A percentile compares a stretch with the other conserved stretches of the same genome.
These are phyloP conservation scores for Pseudobourletiella spinata DNA, from an alignment of 1,140 invertebrate species.

Conservation along the genomic window DNA sequence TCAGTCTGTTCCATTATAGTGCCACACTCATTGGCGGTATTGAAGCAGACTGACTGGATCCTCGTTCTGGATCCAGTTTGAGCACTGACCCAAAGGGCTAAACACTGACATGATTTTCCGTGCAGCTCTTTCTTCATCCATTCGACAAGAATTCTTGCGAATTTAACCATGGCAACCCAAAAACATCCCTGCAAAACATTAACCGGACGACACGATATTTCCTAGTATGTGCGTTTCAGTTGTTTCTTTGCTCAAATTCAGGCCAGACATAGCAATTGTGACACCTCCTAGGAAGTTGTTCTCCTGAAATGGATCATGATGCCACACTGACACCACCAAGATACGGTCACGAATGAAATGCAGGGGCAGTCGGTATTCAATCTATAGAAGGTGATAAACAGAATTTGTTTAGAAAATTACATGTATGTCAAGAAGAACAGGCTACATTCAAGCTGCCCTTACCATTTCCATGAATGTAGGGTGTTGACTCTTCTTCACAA, in stretches of 20 bases:
- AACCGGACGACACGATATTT: slow-evolving; percentile 45
- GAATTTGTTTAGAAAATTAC: no score
- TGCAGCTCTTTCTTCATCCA: no score
- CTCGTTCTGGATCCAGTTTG: no score
- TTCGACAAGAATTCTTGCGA: no score
- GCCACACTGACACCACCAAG: slow-evolving; percentile 88
- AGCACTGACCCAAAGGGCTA: no score
- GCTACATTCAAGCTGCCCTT: slow-evolving; percentile 33
- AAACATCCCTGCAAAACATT: no score
- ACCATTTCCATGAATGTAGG: slow-evolving; percentile 98
- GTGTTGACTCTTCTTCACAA: slow-evolving; percentile 81
- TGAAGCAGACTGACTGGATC: no score
- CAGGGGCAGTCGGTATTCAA: slow-evolving; percentile 77
- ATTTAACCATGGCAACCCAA: no score
- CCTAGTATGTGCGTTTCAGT: slow-evolving; percentile 67
- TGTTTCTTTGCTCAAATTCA: slow-evolving; percentile 66
- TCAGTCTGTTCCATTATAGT: no score
- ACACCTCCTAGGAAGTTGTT: slow-evolving; percentile 89
- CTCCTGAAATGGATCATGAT: slow-evolving; percentile 87
- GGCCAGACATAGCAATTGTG: slow-evolving; percentile 55
- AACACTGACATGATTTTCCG: no score
- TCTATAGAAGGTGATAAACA: slow-evolving; percentile 46
- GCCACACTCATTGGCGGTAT: no score
- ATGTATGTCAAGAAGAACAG: no score
- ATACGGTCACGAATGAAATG: slow-evolving; percentile 64